Percentiles rank a stretch among this genome's conserved stretches.
These are phyloP conservation scores for Tineola bisselliella DNA, from an alignment of 2,888 invertebrate genomes.

Conservation along the genomic window DNA sequence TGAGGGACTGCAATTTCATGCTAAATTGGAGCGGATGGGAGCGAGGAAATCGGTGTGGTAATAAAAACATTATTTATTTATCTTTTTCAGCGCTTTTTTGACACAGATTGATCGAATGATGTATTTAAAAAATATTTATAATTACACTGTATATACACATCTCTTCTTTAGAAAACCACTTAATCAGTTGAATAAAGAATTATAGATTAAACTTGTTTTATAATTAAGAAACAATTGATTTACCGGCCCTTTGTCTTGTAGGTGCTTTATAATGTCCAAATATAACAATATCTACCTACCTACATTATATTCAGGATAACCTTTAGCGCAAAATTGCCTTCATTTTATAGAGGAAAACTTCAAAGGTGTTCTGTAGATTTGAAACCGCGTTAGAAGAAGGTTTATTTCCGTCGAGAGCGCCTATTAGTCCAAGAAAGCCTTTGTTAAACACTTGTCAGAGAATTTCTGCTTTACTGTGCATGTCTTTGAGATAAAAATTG, in stretches of 20 bases:
- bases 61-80: not conserved
- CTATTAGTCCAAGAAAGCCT: conserved; percentile 5
- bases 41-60: not conserved
- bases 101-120: no score
- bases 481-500: conserved; percentile 12
- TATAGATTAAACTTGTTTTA: no score
- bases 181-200: no score
- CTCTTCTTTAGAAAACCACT: no score
- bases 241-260: no score
- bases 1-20: conserved; percentile 1
- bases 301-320: not conserved
- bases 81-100: not conserved
- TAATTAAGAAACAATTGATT: no score
- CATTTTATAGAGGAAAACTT: conserved; percentile 27
- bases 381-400: conserved; percentile 2
- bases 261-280: no score
- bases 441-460: not conserved
- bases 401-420: conserved; percentile 8
- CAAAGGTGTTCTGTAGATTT: not conserved
- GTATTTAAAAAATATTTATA: no score
- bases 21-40: not conserved
- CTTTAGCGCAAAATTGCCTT: conserved; percentile 41
- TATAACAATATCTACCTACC: no score
- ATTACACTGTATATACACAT: no score
- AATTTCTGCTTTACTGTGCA: not conserved